Conservation (phyloP, 2,797 vertebrate genomes). For the Zenarchopterus dispar region DNA sequence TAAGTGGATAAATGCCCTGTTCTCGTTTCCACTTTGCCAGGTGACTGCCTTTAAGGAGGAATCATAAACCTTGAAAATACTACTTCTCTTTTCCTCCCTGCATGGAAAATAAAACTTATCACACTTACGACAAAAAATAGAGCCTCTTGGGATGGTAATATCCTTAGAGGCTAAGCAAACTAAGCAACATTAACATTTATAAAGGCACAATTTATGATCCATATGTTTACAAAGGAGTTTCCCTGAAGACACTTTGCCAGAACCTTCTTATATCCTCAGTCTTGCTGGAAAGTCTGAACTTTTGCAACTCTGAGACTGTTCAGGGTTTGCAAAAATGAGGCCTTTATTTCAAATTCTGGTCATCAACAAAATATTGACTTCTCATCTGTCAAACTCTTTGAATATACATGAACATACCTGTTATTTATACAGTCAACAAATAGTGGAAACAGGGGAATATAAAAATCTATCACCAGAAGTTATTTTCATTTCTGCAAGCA, state of each 20-base stretch:
- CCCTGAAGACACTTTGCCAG: constrained; percentile 1
- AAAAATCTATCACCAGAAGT: constrained; percentile 64
- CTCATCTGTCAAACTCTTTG: constrained; percentile 18
- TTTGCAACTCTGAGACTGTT: too few species aligned
- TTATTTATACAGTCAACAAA: constrained; percentile 43
- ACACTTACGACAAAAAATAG: constrained; percentile 66
- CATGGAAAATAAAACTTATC: constrained; percentile 75
- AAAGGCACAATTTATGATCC: background rate
- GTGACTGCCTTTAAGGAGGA: constrained; percentile 82
- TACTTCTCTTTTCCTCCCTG: constrained; percentile 52
- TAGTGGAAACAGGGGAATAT: constrained; percentile 36
- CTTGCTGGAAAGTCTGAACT: background rate
- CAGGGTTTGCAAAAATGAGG: background rate
- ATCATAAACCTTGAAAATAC: constrained; percentile 77
- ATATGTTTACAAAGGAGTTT: background rate
- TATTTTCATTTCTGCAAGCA: constrained; percentile 61
- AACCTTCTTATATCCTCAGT: background rate
- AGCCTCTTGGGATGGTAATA: constrained; percentile 38
- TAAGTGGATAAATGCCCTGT: constrained; percentile 82
- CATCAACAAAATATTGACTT: constrained; percentile 27
- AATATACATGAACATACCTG: constrained; percentile 42
- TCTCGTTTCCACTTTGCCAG: constrained; percentile 82
- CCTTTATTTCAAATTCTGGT: constrained; percentile 27
- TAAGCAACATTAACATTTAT: constrained; percentile 6
- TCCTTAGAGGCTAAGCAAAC: constrained; percentile 17